Conservation (phyloP, 2,113 vertebrate species). For the Passer domesticus region DNA sequence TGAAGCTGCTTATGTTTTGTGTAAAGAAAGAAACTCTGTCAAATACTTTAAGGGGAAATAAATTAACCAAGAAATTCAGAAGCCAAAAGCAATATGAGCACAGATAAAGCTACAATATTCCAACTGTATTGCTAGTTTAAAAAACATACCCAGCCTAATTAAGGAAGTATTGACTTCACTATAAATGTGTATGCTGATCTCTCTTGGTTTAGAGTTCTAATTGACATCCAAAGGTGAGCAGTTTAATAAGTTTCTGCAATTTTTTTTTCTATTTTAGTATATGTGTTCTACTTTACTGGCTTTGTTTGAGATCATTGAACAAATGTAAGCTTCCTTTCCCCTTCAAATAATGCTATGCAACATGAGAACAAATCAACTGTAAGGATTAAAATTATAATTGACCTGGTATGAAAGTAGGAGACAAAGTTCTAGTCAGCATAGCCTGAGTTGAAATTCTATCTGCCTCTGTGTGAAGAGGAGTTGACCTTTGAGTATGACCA, state of each 20-base stretch:
- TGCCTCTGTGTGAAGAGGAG: background rate
- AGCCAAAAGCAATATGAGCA: constrained; percentile 15
- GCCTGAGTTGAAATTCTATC: background rate
- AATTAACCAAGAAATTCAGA: constrained; percentile 15
- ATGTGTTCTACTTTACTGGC: background rate
- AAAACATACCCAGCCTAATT: background rate
- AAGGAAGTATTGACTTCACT: constrained; percentile 3
- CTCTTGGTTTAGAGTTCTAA: background rate
- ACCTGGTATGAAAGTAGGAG: background rate
- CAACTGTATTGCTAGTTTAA: background rate
- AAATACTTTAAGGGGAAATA: constrained; percentile 13
- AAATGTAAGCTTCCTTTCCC: background rate
- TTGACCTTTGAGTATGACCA: background rate
- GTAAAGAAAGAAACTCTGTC: constrained; percentile 15
- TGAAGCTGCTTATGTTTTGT: background rate
- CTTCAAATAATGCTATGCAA: background rate
- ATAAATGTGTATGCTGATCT: background rate
- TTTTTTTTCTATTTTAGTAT: background rate
- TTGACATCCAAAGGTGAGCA: background rate
- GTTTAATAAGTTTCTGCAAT: background rate
- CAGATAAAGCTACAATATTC: background rate
- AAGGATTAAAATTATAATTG: background rate
- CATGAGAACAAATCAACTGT: background rate
- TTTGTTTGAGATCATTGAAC: background rate
- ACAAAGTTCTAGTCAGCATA: background rate